A percentile compares a stretch with the other conserved stretches of the same genome.
These are phyloP conservation scores for Hedychridium roseum DNA, from an alignment of 2,888 invertebrate species.

Conservation along the genomic window DNA sequence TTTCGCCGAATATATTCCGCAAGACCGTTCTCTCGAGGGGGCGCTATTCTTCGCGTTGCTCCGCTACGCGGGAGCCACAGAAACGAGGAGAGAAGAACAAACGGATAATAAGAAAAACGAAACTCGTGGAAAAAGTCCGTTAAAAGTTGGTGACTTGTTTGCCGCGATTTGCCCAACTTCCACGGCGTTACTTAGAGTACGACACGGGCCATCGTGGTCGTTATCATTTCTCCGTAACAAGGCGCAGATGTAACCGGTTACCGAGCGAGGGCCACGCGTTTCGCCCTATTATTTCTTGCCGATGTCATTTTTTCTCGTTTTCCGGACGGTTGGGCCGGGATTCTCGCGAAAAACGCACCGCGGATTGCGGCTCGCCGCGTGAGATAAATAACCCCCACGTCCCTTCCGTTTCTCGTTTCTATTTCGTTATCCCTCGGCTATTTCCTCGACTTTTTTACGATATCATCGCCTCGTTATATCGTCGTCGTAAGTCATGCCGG, in stretches of 20 bases:
- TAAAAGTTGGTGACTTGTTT: conserved; percentile 14
- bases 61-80: not conserved
- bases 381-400: conserved; percentile 51
- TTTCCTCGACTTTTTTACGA: not conserved
- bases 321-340: conserved; percentile 53
- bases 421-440: too few relatives aligned
- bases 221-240: conserved; percentile 13
- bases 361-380: conserved; percentile 49
- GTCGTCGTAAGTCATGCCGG: not conserved
- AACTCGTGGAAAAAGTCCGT: conserved; percentile 7
- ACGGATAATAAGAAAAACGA: not conserved
- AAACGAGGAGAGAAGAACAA: not conserved
- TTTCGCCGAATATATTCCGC: too few relatives aligned
- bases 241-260: conserved; percentile 18
- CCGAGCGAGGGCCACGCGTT: conserved; percentile 17
- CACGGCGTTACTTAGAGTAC: conserved; percentile 11
- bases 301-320: conserved; percentile 58
- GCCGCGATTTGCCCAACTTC: conserved; percentile 15
- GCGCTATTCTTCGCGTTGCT: too few relatives aligned
- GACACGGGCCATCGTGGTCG: conserved; percentile 1
- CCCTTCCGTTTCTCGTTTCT: conserved; percentile 41
- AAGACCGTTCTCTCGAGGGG: too few relatives aligned
- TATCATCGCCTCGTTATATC: not conserved
- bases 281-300: conserved; percentile 48
- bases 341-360: conserved; percentile 46